A percentile compares a stretch with the other conserved stretches of the same genome.
These are phyloP conservation scores for Nematopogon swammerdamellus DNA, from an alignment of 2,888 invertebrate genomes.

Conservation along the genomic window DNA sequence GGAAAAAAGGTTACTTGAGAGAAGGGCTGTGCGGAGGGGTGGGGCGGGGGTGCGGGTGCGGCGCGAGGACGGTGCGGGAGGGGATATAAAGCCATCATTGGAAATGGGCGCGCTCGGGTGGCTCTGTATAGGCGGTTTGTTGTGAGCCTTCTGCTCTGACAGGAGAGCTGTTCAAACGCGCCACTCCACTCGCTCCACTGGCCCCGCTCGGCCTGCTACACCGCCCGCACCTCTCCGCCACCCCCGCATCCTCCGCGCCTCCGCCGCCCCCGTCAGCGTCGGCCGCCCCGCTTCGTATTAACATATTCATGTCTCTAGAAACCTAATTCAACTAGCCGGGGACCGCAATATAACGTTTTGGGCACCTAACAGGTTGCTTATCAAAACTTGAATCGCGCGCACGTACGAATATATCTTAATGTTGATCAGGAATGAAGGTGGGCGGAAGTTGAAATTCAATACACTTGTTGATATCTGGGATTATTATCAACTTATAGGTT, in stretches of 20 bases:
- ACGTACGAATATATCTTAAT: neutral
- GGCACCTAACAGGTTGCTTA: neutral
- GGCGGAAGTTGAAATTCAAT: neutral
- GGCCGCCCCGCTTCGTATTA: neutral
- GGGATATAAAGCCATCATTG: slow-evolving; percentile 35
- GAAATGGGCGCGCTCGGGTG: slow-evolving; percentile 40
- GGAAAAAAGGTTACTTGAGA: neutral
- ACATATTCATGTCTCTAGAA: neutral
- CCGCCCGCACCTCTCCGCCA: slow-evolving; percentile 21
- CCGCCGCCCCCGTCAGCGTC: no score
- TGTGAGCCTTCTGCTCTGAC: neutral
- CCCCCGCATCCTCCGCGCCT: no score
- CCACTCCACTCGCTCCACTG: slow-evolving; percentile 4
- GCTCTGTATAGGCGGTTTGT: slow-evolving; percentile 25
- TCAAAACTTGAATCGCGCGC: neutral
- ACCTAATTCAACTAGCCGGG: neutral
- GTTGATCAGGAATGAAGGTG: neutral
- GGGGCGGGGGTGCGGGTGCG: neutral
- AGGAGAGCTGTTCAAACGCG: neutral
- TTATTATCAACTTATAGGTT: neutral
- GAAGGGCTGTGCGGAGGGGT: neutral
- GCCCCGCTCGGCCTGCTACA: no score
- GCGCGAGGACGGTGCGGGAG: neutral
- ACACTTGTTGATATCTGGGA: neutral
- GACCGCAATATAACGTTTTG: no score